phyloP scores from a whole-genome alignment of 2,797 vertebrate species.

The Lates japonicus region DNA sequence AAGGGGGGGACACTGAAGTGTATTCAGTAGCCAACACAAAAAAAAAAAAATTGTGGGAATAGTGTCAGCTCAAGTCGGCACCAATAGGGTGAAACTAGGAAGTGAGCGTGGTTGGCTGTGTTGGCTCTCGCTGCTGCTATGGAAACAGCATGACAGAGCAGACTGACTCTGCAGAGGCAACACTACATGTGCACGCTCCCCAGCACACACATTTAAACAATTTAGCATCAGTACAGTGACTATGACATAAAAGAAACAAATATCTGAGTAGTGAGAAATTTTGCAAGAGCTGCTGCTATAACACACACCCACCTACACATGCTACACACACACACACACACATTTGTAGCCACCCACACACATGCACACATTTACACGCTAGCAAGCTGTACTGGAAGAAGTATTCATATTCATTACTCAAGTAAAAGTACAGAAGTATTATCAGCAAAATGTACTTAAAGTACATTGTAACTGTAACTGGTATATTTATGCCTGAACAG shows the following conservation, averaged over 20 bases:
- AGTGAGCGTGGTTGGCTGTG: conserved; percentile 76
- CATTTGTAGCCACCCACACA: conserved; percentile 6
- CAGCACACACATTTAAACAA: conserved; percentile 8
- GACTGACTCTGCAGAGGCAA: conserved; percentile 76
- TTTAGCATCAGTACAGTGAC: conserved; percentile 15
- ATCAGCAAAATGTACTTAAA: background rate
- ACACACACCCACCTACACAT: conserved; percentile 35
- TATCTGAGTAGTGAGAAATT: conserved; percentile 26
- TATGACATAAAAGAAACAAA: conserved; percentile 24
- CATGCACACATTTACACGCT: background rate
- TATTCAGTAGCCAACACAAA: conserved; percentile 10
- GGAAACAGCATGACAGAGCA: conserved; percentile 82
- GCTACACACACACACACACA: conserved; percentile 24
- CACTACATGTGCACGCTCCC: conserved; percentile 44
- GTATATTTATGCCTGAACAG: background rate
- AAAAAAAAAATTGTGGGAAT: conserved; percentile 13
- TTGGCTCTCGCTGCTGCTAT: conserved; percentile 79
- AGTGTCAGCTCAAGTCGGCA: conserved; percentile 46
- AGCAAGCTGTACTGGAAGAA: too few relatives aligned
- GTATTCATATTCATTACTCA: background rate
- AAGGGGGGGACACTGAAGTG: conserved; percentile 1
- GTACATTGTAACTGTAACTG: background rate
- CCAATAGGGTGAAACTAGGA: conserved; percentile 70
- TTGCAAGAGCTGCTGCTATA: conserved; percentile 20
- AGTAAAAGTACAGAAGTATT: background rate